Evolutionary conservation across 2,888 invertebrate species (phyloP).

Genomic region (Kuschelorhynchus macadamiae): DNA sequence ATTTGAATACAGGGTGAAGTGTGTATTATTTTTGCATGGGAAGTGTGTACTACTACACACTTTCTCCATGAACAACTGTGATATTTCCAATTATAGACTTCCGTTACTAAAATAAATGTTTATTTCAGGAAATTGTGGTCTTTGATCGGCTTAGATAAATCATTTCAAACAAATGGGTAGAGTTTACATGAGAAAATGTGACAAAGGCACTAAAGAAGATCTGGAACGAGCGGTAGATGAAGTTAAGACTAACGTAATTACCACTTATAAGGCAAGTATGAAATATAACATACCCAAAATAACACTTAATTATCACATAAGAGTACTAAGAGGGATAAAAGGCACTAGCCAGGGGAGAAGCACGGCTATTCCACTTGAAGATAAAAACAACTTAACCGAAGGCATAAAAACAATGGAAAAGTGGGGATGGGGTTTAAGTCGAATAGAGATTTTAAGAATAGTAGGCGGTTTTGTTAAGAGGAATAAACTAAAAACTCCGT

Average conservation of each 20-base stretch:
- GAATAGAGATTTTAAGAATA: conserved; percentile 8
- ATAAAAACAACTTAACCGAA: neutral
- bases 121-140: no score
- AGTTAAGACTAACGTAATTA: conserved; percentile 14
- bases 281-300: conserved; percentile 3
- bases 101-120: no score
- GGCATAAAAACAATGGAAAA: neutral
- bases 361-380: conserved; percentile 8
- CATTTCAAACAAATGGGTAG: no score
- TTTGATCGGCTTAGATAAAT: no score
- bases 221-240: no score
- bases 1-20: no score
- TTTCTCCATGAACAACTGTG: no score
- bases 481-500: conserved; percentile 21
- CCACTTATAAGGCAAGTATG: conserved; percentile 3
- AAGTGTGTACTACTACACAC: no score
- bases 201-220: no score
- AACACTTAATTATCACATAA: conserved; percentile 8
- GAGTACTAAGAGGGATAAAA: conserved; percentile 11
- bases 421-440: conserved; percentile 16
- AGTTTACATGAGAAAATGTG: no score
- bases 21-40: no score
- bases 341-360: conserved; percentile 4
- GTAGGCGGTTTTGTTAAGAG: conserved; percentile 11
- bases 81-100: no score